Conservation (phyloP, 2,113 vertebrate genomes). For the Columba janthina region DNA sequence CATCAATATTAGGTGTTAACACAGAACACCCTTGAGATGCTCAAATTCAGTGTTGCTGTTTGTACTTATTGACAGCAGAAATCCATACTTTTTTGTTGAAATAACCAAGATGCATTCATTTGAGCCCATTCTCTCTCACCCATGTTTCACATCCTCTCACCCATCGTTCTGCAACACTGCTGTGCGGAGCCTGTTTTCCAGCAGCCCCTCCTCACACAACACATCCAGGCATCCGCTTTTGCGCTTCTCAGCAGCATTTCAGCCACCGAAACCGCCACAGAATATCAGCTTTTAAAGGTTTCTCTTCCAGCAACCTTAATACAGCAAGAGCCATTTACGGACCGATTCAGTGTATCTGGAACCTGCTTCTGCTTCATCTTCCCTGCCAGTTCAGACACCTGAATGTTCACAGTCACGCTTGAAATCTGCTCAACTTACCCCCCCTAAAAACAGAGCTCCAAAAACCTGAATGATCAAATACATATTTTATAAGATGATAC, state of each 20-base stretch:
- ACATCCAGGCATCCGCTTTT: fast-evolving
- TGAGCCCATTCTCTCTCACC: not conserved
- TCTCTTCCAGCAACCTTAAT: not conserved
- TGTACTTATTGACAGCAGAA: not conserved
- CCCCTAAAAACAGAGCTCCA: not conserved
- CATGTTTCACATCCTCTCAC: not conserved
- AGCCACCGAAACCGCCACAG: fast-evolving
- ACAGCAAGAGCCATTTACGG: not conserved
- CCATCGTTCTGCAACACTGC: fast-evolving
- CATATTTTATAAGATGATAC: not conserved
- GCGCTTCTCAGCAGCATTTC: not conserved
- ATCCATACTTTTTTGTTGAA: not conserved
- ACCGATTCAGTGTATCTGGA: not conserved
- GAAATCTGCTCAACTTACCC: not conserved
- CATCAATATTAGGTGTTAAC: not conserved
- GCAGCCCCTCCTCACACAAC: not conserved
- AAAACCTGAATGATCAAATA: fast-evolving
- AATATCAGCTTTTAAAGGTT: not conserved
- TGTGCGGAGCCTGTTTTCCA: not conserved
- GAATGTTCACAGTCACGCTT: not conserved
- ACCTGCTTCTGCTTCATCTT: not conserved
- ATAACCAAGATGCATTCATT: too few species aligned
- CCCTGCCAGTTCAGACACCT: not conserved
- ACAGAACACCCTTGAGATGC: not conserved
- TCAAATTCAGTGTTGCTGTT: not conserved